Evolutionary conservation across 2,888 invertebrate species (phyloP), one percentile per base, ranked within the genome.

Genomic region (Linyphia triangularis): DNA sequence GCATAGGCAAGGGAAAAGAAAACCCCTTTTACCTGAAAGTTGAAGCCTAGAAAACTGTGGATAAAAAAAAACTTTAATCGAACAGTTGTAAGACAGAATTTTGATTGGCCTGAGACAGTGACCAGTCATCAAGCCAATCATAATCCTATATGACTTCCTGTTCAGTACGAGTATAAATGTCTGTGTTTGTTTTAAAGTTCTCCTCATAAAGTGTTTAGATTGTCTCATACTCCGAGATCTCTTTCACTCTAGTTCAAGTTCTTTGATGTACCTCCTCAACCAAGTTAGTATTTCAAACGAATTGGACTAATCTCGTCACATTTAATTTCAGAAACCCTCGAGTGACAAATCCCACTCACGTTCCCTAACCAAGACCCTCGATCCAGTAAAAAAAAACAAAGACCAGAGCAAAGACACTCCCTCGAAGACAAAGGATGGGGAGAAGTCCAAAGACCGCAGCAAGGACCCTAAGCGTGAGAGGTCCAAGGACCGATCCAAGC

Each of bases 401-500:
- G n/a, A 33, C 5, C 9, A 4, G 9, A 13, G 16, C 51, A 51
- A 5, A 13, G n/a, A 51, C 5, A n/a, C 13, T 5, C 13, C 51
- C 51, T 9, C 51, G 16, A 88, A 79, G n/a, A 73, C 7, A 33
- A 83, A 81, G 51, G 83, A 84, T 72, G 67, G 78, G n/a, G 73
- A 89, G 61, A 89, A 85, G 85, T 30, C 83, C 63, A 33, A 86
- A 57, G 79, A 88, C 37, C 83, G 73, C 69, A 33, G 61, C 24
- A 70, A 63, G 40, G 88, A 85, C n/a, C n/a, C n/a, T n/a, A 61
- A 77, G 24, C 85, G 89, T 75, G 84, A 90, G 19, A 82, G 81
- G 69, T 78, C 89, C 9, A n/a, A 26, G 0, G 89, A 89, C 7
- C 72, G 89, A 13, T 19, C 78, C 0, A 89, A 84, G 33, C 84